Base-by-base conservation (phyloP, 1,140 invertebrate genomes). In the Sinella curviseta region DNA sequence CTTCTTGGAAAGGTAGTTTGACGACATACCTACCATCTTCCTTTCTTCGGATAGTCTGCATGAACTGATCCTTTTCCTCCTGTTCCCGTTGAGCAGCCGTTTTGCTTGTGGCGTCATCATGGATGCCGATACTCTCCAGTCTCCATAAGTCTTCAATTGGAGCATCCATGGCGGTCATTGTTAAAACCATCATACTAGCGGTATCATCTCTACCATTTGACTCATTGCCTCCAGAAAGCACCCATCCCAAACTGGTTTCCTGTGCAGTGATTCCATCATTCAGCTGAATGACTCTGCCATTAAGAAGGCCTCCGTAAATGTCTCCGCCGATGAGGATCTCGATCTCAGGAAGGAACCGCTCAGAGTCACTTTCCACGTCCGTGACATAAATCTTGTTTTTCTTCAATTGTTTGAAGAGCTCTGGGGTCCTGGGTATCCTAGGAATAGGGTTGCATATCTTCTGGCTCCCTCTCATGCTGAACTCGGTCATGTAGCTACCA, bases 191-290 rank as follows among this genome's bases (percentile, higher is more conserved):
- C 31, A 12, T 31, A 30, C 8, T 34, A 12, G 39, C 39, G 20
- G 8, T 16, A 2, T 34, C 26, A 34, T 26, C 34, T 33, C 26
- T 12, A n/a, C 16, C 1, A 33, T 48, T 54, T 84, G 81, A 12
- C 84, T 85, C 81, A 83, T n/a, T n/a, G n/a, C n/a, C n/a, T n/a
- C 84, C 0, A 87, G n/a, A 16, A 8, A 48, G 8, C 20, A 83
- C 85, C 85, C 85, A 87, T 1, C 85, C 86, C 0, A 87, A 78
- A 20, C 78, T 36, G 0, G 85, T 86, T 79, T 88, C 84, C 0
- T 85, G n/a, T n/a, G 84, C 85, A 14, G 85, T 82, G 17, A 87
- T 74, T 1, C 85, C 85, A 76, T 82, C 84, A 2, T 36, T 12
- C 28, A 87, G 75, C 16, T 83, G 35, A 36, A 78, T 24, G n/a